Evolutionary conservation across 2,888 invertebrate genomes (phyloP), one percentile per base, ranked within the genome.

Genomic region (Heteromurus nitidus): DNA sequence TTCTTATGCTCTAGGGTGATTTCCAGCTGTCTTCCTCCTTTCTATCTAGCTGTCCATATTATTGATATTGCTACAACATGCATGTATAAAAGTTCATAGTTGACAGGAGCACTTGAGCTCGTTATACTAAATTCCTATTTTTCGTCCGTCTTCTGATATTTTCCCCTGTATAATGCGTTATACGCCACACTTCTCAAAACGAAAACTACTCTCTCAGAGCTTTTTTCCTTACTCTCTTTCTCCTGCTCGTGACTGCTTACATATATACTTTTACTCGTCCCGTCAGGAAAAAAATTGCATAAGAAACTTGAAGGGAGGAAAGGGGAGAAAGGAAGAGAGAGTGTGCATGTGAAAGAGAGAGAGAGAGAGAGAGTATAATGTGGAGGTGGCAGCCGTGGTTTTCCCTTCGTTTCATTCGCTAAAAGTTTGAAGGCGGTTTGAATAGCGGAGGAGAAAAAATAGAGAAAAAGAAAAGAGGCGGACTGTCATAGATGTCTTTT

Each of bases 271-370:
- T n/a, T n/a, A n/a, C n/a, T n/a, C n/a, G n/a, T 70, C 70, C 72
- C 72, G 79, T 79, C 70, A 79, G 72, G 79, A 79, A 72, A n/a
- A n/a, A 79, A 70, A 79, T 79, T 79, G 79, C 79, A 79, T 79
- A 79, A 79, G 79, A 72, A 72, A 70, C 62, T 77, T 47, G 67
- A 69, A 62, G 55, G 36, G 26, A 77, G 31, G 22, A 60, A 31
- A 44, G 36, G 44, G 24, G 20, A 44, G 2, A 42, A 31, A 24
- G 76, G 30, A 68, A 31, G 47, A 20, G 36, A 65, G 30, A 69
- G 62, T 77, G 44, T 69, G 69, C 64, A 74, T 74, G 81, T 75
- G 81, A 64, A 44, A 53, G 68, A n/a, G n/a, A 42, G 20, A 44
- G 2, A 42, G 47, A 24, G 76, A 44, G 76, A 31, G 47, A 20